These are phyloP conservation scores for Drosophila kepulauana DNA, from an alignment of 1,140 invertebrate genomes.

Conservation along the genomic window DNA sequence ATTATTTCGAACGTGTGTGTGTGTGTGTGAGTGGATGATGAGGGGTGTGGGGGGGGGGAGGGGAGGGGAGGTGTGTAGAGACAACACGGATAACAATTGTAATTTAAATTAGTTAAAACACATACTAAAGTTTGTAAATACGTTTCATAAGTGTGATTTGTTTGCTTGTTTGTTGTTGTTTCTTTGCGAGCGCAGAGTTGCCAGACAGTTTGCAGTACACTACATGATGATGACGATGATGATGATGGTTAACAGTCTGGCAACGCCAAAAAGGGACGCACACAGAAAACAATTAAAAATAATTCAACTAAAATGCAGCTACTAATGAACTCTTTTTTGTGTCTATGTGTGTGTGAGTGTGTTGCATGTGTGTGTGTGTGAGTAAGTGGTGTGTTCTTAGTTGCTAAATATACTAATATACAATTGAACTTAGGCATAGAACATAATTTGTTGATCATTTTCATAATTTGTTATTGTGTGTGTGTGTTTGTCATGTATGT, in stretches of 20 bases:
- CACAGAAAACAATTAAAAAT: constrained; percentile 15
- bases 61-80: background rate
- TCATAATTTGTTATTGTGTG: constrained; percentile 16
- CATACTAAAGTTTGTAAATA: background rate
- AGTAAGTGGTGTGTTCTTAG: constrained; percentile 4
- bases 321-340: constrained; percentile 28
- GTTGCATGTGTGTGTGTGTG: constrained; percentile 3
- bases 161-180: too few species aligned
- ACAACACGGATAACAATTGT: constrained; percentile 7
- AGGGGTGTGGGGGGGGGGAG: constrained; percentile 9
- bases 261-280: constrained; percentile 16
- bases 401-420: constrained; percentile 28
- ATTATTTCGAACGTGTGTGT: constrained; percentile 27
- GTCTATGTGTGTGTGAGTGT: constrained; percentile 9
- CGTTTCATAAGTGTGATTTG: background rate
- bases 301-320: constrained; percentile 46
- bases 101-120: constrained; percentile 1
- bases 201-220: background rate
- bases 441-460: constrained; percentile 38
- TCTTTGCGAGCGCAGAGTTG: background rate
- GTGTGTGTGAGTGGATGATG: constrained; percentile 14
- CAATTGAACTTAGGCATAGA: constrained; percentile 35
- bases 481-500: background rate
- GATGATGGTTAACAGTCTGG: background rate
- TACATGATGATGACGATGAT: background rate